Conservation (phyloP, 2,113 vertebrate species). For the Octodon degus region DNA sequence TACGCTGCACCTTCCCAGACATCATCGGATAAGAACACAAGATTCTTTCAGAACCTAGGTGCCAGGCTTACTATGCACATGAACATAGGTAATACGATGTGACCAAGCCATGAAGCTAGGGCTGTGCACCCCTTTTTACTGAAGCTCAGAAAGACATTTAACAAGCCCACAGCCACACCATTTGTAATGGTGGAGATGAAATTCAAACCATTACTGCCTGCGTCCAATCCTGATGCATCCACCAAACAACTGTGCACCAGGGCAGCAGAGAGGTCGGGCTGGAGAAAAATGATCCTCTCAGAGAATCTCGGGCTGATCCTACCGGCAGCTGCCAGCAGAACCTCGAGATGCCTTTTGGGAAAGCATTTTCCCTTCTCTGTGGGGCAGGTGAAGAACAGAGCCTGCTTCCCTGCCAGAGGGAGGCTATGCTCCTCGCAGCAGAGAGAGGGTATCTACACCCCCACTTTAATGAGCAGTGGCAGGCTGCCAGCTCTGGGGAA, state of each 20-base stretch:
- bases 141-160: background rate
- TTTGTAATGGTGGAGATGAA: background rate
- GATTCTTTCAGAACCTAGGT: background rate
- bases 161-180: background rate
- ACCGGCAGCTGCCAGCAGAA: slow-evolving; percentile 20
- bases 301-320: slow-evolving; percentile 12
- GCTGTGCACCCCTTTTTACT: background rate
- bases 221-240: background rate
- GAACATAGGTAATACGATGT: background rate
- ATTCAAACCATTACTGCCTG: background rate
- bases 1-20: background rate
- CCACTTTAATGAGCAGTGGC: slow-evolving; percentile 20
- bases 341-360: background rate
- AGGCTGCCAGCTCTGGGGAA: slow-evolving; percentile 70
- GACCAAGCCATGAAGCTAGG: background rate
- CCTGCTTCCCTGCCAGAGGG: background rate
- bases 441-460: background rate
- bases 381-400: background rate
- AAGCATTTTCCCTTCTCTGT: background rate
- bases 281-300: background rate
- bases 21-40: background rate
- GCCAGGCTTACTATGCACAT: accelerated
- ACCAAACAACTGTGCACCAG: background rate
- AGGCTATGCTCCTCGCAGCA: background rate
- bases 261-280: background rate